Conservation (phyloP, 2,113 vertebrate genomes). For the Cyanoramphus novaezelandiae region DNA sequence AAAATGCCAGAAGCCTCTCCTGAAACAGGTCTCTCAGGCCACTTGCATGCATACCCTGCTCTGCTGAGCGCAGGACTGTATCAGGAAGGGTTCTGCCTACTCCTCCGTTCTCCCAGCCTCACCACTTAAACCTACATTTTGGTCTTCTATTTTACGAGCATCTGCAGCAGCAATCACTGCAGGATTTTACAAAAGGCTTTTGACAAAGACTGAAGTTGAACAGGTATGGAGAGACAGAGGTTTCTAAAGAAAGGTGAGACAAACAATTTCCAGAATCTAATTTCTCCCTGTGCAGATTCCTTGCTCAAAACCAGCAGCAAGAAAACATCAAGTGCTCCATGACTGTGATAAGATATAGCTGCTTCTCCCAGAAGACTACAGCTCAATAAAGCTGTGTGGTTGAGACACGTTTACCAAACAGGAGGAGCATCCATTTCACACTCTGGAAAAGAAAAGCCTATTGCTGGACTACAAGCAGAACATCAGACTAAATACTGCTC, state of each 20-base stretch:
- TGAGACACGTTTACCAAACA: background rate
- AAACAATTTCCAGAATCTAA: background rate
- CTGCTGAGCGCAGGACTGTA: background rate
- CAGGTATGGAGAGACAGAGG: background rate
- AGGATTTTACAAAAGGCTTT: background rate
- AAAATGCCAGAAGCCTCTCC: background rate
- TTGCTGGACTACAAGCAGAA: background rate
- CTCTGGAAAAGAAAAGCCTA: fast-evolving
- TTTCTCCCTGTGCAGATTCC: background rate
- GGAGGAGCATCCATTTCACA: background rate
- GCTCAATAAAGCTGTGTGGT: background rate
- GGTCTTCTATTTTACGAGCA: background rate
- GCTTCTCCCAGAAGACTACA: background rate
- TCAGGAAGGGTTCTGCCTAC: background rate
- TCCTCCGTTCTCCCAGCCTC: background rate
- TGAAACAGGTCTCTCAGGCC: background rate
- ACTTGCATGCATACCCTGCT: fast-evolving
- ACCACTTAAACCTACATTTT: background rate
- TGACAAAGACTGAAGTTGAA: background rate
- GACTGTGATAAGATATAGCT: background rate
- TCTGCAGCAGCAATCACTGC: background rate
- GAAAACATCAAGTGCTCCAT: background rate
- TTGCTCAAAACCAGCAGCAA: background rate
- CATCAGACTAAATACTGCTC: background rate
- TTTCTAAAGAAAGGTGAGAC: background rate